Conservation (phyloP, 2,797 vertebrate genomes). For the Rhinichthys osculus region DNA sequence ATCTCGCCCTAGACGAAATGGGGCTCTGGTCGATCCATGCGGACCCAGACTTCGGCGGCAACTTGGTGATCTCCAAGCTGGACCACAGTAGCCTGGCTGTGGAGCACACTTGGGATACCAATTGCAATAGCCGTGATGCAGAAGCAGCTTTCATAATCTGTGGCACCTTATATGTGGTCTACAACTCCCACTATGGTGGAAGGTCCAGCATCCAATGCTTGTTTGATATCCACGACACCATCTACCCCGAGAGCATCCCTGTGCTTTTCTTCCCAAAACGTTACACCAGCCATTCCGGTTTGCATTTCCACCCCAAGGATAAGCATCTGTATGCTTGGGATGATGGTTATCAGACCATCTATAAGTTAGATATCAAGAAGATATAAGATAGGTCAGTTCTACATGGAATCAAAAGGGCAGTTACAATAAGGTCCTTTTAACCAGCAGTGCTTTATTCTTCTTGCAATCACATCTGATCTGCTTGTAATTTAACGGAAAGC, state of each 20-base stretch:
- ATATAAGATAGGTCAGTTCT: constrained; percentile 55
- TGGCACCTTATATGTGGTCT: constrained; percentile 90
- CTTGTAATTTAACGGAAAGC: not conserved
- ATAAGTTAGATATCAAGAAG: constrained; percentile 82
- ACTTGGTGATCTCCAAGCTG: constrained; percentile 90
- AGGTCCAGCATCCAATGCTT: constrained; percentile 86
- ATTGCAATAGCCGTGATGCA: constrained; percentile 85
- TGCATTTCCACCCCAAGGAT: constrained; percentile 90
- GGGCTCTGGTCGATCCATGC: constrained; percentile 94
- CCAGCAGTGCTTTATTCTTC: not conserved
- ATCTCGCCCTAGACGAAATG: constrained; percentile 90
- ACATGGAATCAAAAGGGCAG: not conserved
- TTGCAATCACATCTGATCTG: not conserved
- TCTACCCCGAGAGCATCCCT: constrained; percentile 73
- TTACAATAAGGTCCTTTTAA: not conserved
- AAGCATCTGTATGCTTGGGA: constrained; percentile 93
- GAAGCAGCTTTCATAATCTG: constrained; percentile 93
- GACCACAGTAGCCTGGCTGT: constrained; percentile 79
- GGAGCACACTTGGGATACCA: constrained; percentile 88
- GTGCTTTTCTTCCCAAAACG: constrained; percentile 86
- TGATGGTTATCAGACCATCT: constrained; percentile 92
- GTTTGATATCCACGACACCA: constrained; percentile 83
- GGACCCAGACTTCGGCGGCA: constrained; percentile 81
- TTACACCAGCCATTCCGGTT: constrained; percentile 85
- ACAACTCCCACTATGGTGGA: constrained; percentile 84